Conservation (phyloP, 2,888 invertebrate genomes). For the Pachycephus smyrnensis region DNA sequence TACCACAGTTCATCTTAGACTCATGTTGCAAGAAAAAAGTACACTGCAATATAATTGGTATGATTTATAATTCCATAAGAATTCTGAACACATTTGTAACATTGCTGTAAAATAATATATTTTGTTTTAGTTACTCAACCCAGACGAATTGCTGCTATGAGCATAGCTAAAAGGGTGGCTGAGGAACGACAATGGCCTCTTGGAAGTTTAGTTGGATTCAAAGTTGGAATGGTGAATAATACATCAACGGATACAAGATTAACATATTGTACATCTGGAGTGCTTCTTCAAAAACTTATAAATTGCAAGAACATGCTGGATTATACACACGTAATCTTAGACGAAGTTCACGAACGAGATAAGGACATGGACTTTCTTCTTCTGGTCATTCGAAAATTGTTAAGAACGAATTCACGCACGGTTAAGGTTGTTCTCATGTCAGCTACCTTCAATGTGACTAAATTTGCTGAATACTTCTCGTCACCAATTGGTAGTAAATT, state of each 20-base stretch:
- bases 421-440: slow-evolving; percentile 91
- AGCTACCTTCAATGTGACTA: slow-evolving; percentile 85
- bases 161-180: slow-evolving; percentile 87
- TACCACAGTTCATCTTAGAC: slow-evolving; percentile 94
- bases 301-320: slow-evolving; percentile 76
- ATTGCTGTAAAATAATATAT: neutral
- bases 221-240: slow-evolving; percentile 80
- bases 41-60: slow-evolving; percentile 82
- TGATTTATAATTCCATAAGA: neutral
- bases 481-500: slow-evolving; percentile 59
- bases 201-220: slow-evolving; percentile 89
- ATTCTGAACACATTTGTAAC: neutral
- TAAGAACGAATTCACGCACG: slow-evolving; percentile 75
- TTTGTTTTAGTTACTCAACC: slow-evolving; percentile 87
- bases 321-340: slow-evolving; percentile 90
- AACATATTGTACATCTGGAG: slow-evolving; percentile 90
- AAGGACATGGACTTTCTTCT: slow-evolving; percentile 93
- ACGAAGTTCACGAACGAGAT: slow-evolving; percentile 94
- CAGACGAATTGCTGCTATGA: slow-evolving; percentile 91
- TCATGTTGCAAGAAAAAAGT: slow-evolving; percentile 73
- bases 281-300: slow-evolving; percentile 84
- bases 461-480: slow-evolving; percentile 79
- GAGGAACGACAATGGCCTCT: slow-evolving; percentile 85
- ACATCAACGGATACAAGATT: slow-evolving; percentile 79
- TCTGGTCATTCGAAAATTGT: slow-evolving; percentile 82